A percentile compares a stretch with the other conserved stretches of the same genome.
These are phyloP conservation scores for Drosophila triauraria DNA, from an alignment of 1,140 invertebrate genomes.

Conservation along the genomic window DNA sequence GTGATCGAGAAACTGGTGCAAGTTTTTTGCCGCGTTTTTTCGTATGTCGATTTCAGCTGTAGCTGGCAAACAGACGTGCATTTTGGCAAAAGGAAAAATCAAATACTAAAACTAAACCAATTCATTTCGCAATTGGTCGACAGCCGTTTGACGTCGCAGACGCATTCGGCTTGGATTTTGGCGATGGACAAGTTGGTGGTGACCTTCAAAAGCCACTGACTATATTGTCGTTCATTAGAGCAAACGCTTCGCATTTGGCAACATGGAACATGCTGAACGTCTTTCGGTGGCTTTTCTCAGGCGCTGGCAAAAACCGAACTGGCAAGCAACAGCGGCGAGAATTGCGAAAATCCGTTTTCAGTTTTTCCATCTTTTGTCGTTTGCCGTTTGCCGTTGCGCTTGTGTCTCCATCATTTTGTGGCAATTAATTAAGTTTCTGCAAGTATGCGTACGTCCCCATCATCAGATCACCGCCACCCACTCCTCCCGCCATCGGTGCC, in stretches of 20 bases:
- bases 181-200: conserved; percentile 45
- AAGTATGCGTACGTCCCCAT: conserved; percentile 44
- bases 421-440: conserved; percentile 50
- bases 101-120: conserved; percentile 45
- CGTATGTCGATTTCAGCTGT: conserved; percentile 15
- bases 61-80: conserved; percentile 35
- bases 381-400: conserved; percentile 31
- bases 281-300: conserved; percentile 49
- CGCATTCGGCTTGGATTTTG: conserved; percentile 44
- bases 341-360: conserved; percentile 39
- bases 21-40: conserved; percentile 34
- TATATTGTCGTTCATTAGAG: conserved; percentile 48
- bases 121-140: conserved; percentile 51
- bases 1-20: conserved; percentile 48
- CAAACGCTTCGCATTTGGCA: conserved; percentile 50
- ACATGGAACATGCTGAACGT: conserved; percentile 47
- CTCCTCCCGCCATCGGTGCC: conserved; percentile 3
- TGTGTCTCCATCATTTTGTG: conserved; percentile 44
- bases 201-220: conserved; percentile 42
- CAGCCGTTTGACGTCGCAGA: conserved; percentile 45
- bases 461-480: conserved; percentile 23
- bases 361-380: conserved; percentile 45
- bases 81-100: conserved; percentile 44
- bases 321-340: conserved; percentile 7
- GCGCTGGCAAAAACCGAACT: conserved; percentile 8